Evolutionary conservation across 1,140 invertebrate genomes (phyloP).

Genomic region (Prorops nasuta): DNA sequence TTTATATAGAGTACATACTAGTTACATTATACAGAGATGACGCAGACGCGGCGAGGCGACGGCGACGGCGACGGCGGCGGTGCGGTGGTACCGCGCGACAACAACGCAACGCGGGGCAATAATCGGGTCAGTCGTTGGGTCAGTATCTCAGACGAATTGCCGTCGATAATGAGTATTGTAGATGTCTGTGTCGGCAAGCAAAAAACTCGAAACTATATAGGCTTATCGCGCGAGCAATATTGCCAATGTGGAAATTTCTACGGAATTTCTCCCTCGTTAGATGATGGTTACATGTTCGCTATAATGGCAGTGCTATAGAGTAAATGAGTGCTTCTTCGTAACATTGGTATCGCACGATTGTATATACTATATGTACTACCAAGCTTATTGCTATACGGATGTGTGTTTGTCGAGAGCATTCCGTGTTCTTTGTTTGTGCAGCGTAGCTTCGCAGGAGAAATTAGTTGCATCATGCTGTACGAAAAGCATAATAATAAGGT

Average conservation of each 20-base stretch:
- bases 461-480: no score
- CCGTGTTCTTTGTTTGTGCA: no score
- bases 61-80: not conserved
- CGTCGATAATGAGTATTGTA: no score
- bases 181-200: no score
- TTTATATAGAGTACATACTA: not conserved
- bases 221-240: constrained; percentile 1
- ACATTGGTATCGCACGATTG: no score
- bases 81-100: not conserved
- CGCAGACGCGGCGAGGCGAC: not conserved
- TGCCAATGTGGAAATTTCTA: constrained; percentile 13
- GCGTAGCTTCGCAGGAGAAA: no score
- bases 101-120: not conserved
- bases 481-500: no score
- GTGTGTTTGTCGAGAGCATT: no score
- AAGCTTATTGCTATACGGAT: no score
- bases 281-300: constrained; percentile 1
- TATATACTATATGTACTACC: no score
- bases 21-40: not conserved
- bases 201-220: not conserved
- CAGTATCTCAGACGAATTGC: not conserved
- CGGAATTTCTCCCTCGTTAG: not conserved
- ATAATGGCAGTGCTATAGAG: not conserved
- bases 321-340: no score
- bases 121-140: not conserved